phyloP scores from a whole-genome alignment of 2,113 vertebrate species.

The Oncorhynchus nerka region DNA sequence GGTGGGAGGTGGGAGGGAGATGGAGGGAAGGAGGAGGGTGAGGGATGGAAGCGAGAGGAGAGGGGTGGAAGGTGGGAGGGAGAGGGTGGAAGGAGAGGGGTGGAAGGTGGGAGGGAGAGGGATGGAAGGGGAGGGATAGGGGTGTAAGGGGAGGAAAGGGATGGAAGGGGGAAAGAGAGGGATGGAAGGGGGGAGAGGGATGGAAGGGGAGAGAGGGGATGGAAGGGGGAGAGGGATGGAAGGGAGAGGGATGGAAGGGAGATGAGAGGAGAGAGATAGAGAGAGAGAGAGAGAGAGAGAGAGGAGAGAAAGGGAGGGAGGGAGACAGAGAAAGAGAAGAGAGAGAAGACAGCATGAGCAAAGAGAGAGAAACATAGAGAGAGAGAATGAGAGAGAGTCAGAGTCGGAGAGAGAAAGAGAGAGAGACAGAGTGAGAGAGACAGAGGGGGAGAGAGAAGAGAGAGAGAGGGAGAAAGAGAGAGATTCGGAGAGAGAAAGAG shows the following conservation, averaged over 20 bases:
- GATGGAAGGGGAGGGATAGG: no score
- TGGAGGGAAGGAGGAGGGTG: not conserved
- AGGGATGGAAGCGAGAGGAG: not conserved
- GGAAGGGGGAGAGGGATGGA: no score
- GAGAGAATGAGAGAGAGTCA: not conserved
- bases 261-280: no score
- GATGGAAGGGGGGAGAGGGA: not conserved
- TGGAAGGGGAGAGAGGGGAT: no score
- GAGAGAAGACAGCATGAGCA: not conserved
- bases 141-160: no score
- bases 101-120: not conserved
- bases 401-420: not conserved
- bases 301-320: not conserved
- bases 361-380: not conserved
- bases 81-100: not conserved
- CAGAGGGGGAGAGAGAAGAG: constrained; percentile 8
- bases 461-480: not conserved
- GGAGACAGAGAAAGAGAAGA: not conserved
- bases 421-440: not conserved
- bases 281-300: not conserved
- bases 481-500: constrained; percentile 42
- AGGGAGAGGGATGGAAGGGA: no score
- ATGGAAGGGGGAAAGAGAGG: not conserved
- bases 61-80: not conserved
- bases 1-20: no score